Conservation (phyloP, 2,797 vertebrate genomes). For the Xiphophorus birchmanni region DNA sequence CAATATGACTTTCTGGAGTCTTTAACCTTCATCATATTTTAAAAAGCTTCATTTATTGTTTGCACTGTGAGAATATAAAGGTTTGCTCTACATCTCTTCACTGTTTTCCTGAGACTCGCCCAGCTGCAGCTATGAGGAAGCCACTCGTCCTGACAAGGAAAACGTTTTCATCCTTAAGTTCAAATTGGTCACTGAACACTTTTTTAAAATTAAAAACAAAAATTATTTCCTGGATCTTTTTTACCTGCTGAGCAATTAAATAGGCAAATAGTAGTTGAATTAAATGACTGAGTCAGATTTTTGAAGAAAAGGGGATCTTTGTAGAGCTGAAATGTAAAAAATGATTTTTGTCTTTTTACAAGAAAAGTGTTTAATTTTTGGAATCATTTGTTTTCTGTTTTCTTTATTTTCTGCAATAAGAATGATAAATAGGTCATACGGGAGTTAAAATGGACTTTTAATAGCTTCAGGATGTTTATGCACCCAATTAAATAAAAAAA, state of each 20-base stretch:
- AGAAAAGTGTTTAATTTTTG: neutral
- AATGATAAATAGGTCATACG: neutral
- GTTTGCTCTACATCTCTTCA: neutral
- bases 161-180: neutral
- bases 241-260: neutral
- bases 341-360: neutral
- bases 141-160: neutral
- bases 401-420: neutral
- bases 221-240: neutral
- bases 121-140: neutral
- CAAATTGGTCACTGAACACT: no score
- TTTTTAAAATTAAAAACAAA: no score
- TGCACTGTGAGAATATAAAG: neutral
- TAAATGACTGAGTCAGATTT: neutral
- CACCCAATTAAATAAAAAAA: neutral
- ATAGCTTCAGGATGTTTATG: neutral
- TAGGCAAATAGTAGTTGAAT: neutral
- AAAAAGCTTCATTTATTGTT: neutral
- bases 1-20: neutral
- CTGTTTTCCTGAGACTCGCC: neutral
- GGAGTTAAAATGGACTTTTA: neutral
- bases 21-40: neutral
- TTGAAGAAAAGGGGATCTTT: neutral
- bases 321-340: neutral
- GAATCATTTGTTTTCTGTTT: neutral